Conservation (phyloP, 2,888 invertebrate species). For the Bembecia ichneumoniformis region DNA sequence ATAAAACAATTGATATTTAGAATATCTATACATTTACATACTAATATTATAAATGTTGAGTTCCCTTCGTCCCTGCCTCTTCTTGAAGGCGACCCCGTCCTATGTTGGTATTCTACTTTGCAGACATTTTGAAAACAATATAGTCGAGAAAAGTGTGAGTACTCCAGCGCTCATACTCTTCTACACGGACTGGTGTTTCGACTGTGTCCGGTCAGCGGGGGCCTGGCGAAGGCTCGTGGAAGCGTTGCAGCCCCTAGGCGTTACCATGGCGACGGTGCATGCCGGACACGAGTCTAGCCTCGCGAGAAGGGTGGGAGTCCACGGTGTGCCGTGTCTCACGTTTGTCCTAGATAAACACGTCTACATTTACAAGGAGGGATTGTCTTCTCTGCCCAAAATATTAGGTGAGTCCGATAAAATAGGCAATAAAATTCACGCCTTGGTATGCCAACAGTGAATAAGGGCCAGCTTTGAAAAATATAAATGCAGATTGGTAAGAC, state of each 20-base stretch:
- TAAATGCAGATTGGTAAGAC: too few relatives aligned
- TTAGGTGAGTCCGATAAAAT: constrained; percentile 71
- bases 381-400: constrained; percentile 84
- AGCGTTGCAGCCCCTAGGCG: constrained; percentile 87
- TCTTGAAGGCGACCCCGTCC: too few relatives aligned
- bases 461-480: too few relatives aligned
- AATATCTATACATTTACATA: too few relatives aligned
- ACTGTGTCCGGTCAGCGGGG: constrained; percentile 90
- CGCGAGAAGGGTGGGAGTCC: constrained; percentile 84
- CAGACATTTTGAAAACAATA: constrained; percentile 89
- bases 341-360: constrained; percentile 87
- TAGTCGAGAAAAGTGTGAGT: constrained; percentile 86
- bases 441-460: too few relatives aligned
- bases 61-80: too few relatives aligned
- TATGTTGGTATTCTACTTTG: constrained; percentile 17
- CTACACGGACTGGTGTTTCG: constrained; percentile 96
- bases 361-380: constrained; percentile 86
- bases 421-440: too few relatives aligned
- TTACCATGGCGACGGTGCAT: constrained; percentile 84
- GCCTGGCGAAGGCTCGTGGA: constrained; percentile 88
- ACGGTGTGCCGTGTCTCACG: constrained; percentile 85
- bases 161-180: constrained; percentile 90
- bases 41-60: too few relatives aligned
- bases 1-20: too few relatives aligned
- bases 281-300: constrained; percentile 85